A percentile compares a stretch with the other conserved stretches of the same genome.
phyloP scores from a whole-genome alignment of 2,797 vertebrate genomes.

The Pipistrellus kuhlii region DNA sequence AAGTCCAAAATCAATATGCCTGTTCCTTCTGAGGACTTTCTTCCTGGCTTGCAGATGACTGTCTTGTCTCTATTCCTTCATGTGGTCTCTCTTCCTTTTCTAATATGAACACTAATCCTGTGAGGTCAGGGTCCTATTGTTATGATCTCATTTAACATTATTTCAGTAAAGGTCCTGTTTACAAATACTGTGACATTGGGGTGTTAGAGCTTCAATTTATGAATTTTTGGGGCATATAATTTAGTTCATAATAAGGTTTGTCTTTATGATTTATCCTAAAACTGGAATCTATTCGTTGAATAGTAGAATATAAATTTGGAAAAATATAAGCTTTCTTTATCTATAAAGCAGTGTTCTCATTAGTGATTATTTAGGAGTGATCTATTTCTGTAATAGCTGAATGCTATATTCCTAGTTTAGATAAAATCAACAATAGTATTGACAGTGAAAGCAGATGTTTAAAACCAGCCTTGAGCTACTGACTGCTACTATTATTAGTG shows the following conservation, averaged over 20 bases:
- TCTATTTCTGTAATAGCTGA: constrained; percentile 44
- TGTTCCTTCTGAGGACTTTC: not conserved
- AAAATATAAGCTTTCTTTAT: constrained; percentile 48
- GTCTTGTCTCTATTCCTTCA: not conserved
- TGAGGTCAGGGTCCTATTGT: not conserved
- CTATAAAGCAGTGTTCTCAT: not conserved
- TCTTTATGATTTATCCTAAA: constrained; percentile 53
- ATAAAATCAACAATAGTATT: constrained; percentile 40
- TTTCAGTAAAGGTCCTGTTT: not conserved
- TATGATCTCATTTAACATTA: not conserved
- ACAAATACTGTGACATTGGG: not conserved
- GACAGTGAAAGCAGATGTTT: constrained; percentile 57
- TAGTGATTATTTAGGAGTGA: constrained; percentile 44
- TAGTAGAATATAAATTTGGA: not conserved
- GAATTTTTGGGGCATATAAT: not conserved
- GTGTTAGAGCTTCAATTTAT: not conserved
- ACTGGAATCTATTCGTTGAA: not conserved
- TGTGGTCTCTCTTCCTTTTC: not conserved
- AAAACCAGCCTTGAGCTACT: not conserved
- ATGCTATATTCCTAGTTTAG: constrained; percentile 44
- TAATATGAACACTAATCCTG: not conserved
- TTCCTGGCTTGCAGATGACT: not conserved
- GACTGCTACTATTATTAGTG: not conserved
- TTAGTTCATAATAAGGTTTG: not conserved
- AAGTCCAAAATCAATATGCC: not conserved